phyloP scores from a whole-genome alignment of 2,113 vertebrate species.

The Nycticryphes semicollaris region DNA sequence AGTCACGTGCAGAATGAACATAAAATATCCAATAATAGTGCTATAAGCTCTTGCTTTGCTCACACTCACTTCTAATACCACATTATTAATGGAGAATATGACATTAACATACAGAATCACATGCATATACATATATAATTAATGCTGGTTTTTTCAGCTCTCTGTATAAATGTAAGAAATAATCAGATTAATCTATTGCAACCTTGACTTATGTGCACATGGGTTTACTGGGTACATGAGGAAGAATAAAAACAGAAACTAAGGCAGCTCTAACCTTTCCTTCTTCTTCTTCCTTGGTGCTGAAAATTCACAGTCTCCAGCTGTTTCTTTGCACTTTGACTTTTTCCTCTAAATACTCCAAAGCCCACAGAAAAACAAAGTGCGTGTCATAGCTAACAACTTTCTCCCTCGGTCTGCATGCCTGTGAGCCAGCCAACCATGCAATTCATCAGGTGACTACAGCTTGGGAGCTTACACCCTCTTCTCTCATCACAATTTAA shows the following conservation, averaged over 20 bases:
- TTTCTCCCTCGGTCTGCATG: not conserved
- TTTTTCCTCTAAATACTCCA: not conserved
- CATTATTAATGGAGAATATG: not conserved
- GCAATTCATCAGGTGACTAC: not conserved
- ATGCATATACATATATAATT: not conserved
- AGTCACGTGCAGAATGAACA: not conserved
- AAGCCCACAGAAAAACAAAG: not conserved
- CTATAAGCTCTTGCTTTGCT: not conserved
- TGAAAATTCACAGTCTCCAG: not conserved
- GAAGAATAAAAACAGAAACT: not conserved
- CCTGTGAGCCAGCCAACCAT: not conserved
- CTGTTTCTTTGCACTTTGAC: not conserved
- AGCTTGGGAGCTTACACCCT: not conserved
- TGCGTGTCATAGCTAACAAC: accelerated
- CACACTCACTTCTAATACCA: not conserved
- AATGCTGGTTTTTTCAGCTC: not conserved
- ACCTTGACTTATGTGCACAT: not conserved
- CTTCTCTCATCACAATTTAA: not conserved
- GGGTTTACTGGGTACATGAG: not conserved
- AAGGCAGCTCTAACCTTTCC: not conserved
- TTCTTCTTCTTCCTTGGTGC: not conserved
- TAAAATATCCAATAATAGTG: not conserved
- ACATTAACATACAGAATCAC: accelerated
- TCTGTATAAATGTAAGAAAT: not conserved
- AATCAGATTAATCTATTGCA: not conserved